Conservation (phyloP, 2,797 vertebrate species). For the Fratercula arctica region DNA sequence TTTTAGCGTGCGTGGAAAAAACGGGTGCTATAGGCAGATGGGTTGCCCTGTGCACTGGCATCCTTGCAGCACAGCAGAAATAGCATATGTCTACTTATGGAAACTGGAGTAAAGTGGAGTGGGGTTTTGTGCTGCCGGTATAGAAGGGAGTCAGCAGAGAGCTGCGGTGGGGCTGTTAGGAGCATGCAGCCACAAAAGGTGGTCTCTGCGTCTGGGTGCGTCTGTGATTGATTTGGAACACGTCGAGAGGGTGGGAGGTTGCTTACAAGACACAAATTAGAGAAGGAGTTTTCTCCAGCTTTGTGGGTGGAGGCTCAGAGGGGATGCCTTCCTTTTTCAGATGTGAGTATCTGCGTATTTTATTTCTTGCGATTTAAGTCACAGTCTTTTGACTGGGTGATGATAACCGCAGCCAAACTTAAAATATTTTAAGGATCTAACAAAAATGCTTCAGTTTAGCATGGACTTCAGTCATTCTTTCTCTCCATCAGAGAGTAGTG, state of each 20-base stretch:
- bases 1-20: conserved; percentile 6
- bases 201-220: background rate
- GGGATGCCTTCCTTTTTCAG: conserved; percentile 27
- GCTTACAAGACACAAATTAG: conserved; percentile 21
- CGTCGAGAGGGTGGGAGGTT: conserved; percentile 34
- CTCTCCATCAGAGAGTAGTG: background rate
- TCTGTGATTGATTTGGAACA: background rate
- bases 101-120: conserved; percentile 28
- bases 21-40: conserved; percentile 45
- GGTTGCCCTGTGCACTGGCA: conserved; percentile 52
- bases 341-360: background rate
- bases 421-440: background rate
- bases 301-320: conserved; percentile 43
- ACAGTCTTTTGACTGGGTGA: background rate
- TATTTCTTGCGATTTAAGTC: conserved; percentile 11
- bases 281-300: conserved; percentile 33
- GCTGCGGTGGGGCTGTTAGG: background rate
- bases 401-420: background rate
- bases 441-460: background rate
- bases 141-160: background rate
- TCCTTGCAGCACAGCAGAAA: conserved; percentile 33
- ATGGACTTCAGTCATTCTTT: background rate
- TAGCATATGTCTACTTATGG: conserved; percentile 32
- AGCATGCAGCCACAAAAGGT: background rate
- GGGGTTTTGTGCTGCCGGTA: background rate